Base-by-base conservation (phyloP, 2,113 vertebrate genomes). In the Cololabis saira region DNA sequence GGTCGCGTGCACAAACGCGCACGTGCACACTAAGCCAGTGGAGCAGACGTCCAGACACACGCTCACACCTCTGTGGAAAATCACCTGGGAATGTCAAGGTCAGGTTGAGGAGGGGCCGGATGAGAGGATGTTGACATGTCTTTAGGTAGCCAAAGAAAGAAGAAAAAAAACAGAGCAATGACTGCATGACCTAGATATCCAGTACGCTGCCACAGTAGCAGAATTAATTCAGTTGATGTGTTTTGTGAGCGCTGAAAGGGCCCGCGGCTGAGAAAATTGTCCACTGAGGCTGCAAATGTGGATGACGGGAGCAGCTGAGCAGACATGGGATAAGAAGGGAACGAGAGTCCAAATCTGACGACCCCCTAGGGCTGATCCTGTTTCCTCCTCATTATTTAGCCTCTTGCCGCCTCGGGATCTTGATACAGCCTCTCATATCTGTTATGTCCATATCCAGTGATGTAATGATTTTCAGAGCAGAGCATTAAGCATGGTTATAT, bases 221-320 rank as follows among this genome's bases (percentile, higher is more conserved):
- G 88, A 91, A 91, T 83, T 89, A 88, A 89, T 91, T 81, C 83
- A 87, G 72, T 84, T 89, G 89, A 89, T 88, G 88, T 83, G 85
- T 88, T 85, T 85, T 87, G 82, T 72, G 82, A 80, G 67, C 69
- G 66, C 62, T 64, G 74, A 78, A 69, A 74, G 65, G 82, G 81
- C 90, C 81, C 2, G 61, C 74, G 66, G 86, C 82, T 62, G 73
- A 78, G 80, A 65, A 75, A 89, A 90, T 89, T 88, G 85, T 87
- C 89, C 89, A 90, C 68, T 87, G 86, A 87, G 81, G 89, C 90
- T 87, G 90, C 84, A 90, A 89, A 88, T 88, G 87, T 90, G 84
- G 83, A 90, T 79, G 89, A 87, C 87, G 83, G 76, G 69, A 91
- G 78, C 84, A 89, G 87, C 87, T 90, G 89, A 89, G 87, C 83